Base-by-base conservation (phyloP, 2,797 vertebrate species). In the Eulemur mongoz region DNA sequence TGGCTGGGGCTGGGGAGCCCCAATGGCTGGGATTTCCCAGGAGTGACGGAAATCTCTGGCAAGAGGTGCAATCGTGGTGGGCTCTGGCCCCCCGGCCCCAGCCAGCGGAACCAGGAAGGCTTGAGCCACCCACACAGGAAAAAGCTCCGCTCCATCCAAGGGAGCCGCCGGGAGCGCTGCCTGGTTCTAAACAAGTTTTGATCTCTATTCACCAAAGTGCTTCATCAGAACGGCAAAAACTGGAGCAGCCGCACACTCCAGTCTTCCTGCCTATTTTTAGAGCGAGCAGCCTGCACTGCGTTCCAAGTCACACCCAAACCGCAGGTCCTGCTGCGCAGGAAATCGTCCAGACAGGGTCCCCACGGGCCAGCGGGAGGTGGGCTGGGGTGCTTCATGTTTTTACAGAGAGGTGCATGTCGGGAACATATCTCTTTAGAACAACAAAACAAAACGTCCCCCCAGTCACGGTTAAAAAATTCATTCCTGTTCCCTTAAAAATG, bases 341-440 rank as follows among this genome's bases (percentile, higher is more conserved):
- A 90, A 67, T 38, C 67, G 14, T 32, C 73, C 50, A 50, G 80
- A 92, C 78, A 94, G 76, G 15, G 45, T 54, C 65, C 76, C n/a
- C 27, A 11, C 0, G 1, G 30, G 22, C 50, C 15, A 4, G 0
- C 0, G 52, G 32, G 50, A 38, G 65, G 30, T 2, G 17, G 85
- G 32, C 50, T 4, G 9, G 32, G 35, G 10, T 35, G 38, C 45
- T 63, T 54, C 48, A 35, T 1, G 18, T 72, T 70, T 45, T 78
- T 67, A 35, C 9, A 14, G 6, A 15, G 32, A 75, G 23, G 25
- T 22, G 2, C 32, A 1, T 43, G 11, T 83, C 89, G 50, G 90
- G 20, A 1, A 43, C 1, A 27, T 54, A 69, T 27, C 63, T 52
- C 85, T 86, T 45, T 78, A 38, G 11, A 70, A 70, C 78, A 22